phyloP scores from a whole-genome alignment of 2,113 vertebrate species.

The Halichoeres trimaculatus region DNA sequence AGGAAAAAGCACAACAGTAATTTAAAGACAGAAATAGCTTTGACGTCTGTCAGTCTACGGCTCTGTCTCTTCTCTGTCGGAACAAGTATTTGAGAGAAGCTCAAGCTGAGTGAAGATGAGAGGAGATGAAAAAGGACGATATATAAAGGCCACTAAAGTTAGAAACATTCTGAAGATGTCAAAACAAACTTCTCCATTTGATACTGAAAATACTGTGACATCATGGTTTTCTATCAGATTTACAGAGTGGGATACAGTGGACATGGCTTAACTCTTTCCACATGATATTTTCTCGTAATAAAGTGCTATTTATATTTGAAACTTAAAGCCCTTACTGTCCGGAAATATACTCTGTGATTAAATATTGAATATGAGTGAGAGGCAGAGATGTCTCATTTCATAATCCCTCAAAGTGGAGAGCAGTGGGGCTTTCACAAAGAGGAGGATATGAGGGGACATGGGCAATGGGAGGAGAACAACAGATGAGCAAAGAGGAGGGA shows the following conservation, averaged over 20 bases:
- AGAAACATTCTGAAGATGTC: not conserved
- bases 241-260: not conserved
- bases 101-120: not conserved
- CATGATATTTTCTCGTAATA: constrained; percentile 33
- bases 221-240: not conserved
- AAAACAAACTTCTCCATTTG: not conserved
- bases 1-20: not conserved
- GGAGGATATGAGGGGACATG: not conserved
- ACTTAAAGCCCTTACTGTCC: constrained; percentile 53
- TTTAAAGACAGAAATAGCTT: constrained; percentile 10
- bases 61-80: not conserved
- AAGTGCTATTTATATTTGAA: constrained; percentile 41
- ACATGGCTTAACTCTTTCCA: not conserved
- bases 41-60: not conserved
- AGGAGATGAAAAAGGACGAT: not conserved
- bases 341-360: constrained; percentile 59
- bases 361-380: constrained; percentile 42
- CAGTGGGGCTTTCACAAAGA: constrained; percentile 25
- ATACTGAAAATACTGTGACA: not conserved
- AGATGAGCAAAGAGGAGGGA: constrained; percentile 32
- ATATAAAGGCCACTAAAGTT: not conserved
- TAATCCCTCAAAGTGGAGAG: constrained; percentile 34
- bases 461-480: constrained; percentile 36
- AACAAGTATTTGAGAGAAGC: not conserved
- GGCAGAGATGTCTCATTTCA: constrained; percentile 42